Conservation (phyloP, 2,113 vertebrate genomes). For the Corvus cornix region DNA sequence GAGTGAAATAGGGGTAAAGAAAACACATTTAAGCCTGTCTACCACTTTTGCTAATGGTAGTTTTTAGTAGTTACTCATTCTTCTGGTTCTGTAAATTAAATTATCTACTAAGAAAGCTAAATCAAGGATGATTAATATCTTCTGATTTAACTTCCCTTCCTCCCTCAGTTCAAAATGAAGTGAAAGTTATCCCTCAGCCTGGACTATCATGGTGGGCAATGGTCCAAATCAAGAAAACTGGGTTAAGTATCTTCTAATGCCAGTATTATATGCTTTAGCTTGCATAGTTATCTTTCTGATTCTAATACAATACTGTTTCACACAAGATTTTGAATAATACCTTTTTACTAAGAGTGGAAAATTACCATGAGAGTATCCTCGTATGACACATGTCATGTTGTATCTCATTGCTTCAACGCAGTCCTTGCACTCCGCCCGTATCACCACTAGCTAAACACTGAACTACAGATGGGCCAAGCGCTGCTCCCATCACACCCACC, state of each 20-base stretch:
- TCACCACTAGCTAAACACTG: not conserved
- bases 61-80: not conserved
- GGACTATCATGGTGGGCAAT: constrained; percentile 25
- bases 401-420: constrained; percentile 30
- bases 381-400: constrained; percentile 42
- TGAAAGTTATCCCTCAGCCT: constrained; percentile 23
- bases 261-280: not conserved
- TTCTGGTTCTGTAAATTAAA: constrained; percentile 6
- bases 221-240: constrained; percentile 56
- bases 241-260: constrained; percentile 48
- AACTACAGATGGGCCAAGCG: not conserved
- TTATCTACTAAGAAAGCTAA: constrained; percentile 14
- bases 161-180: constrained; percentile 15
- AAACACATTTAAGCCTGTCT: not conserved
- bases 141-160: constrained; percentile 24
- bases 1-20: not conserved
- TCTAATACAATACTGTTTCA: not conserved
- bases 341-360: not conserved
- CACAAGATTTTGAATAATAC: not conserved
- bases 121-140: constrained; percentile 17
- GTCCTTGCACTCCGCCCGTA: not conserved
- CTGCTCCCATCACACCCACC: not conserved
- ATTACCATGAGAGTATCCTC: not conserved
- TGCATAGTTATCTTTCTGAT: constrained; percentile 15
- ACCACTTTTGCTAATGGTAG: not conserved